These are phyloP conservation scores for Pogonocherus hispidulus DNA, from an alignment of 2,888 invertebrate genomes.

Conservation along the genomic window DNA sequence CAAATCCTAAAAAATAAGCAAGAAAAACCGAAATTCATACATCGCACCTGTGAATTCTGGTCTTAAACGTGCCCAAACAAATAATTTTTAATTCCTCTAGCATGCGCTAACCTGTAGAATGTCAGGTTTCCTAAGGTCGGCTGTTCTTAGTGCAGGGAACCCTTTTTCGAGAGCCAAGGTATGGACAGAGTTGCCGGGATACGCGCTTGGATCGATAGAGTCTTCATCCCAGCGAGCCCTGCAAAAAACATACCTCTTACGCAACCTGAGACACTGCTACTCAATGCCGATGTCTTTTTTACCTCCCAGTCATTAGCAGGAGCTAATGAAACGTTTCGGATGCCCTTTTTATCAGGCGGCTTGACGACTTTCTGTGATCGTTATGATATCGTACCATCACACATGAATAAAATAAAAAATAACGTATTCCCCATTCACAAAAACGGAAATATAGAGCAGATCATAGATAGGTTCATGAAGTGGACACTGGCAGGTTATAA, in stretches of 20 bases:
- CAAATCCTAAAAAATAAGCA: no score
- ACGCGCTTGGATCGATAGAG: constrained; percentile 51
- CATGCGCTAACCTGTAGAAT: constrained; percentile 45
- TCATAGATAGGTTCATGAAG: no score
- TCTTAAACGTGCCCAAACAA: no score
- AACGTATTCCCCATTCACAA: no score
- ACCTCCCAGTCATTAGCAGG: background rate
- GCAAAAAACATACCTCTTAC: constrained; percentile 44
- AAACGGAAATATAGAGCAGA: no score
- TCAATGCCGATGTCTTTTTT: constrained; percentile 9
- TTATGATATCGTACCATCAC: no score
- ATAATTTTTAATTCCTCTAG: background rate
- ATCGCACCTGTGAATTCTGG: no score
- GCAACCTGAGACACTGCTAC: constrained; percentile 25
- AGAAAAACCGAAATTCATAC: no score
- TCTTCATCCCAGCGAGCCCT: constrained; percentile 49
- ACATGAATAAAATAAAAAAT: no score
- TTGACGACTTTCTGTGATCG: no score
- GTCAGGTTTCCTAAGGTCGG: constrained; percentile 25
- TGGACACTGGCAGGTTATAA: no score
- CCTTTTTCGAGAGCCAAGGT: constrained; percentile 44
- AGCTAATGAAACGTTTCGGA: background rate
- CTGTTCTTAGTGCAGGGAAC: constrained; percentile 39
- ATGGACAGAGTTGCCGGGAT: constrained; percentile 50
- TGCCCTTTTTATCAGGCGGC: no score